Evolutionary conservation across 1,140 invertebrate species (phyloP), one percentile per base, ranked within the genome.

Genomic region (Drosophila mauritiana): DNA sequence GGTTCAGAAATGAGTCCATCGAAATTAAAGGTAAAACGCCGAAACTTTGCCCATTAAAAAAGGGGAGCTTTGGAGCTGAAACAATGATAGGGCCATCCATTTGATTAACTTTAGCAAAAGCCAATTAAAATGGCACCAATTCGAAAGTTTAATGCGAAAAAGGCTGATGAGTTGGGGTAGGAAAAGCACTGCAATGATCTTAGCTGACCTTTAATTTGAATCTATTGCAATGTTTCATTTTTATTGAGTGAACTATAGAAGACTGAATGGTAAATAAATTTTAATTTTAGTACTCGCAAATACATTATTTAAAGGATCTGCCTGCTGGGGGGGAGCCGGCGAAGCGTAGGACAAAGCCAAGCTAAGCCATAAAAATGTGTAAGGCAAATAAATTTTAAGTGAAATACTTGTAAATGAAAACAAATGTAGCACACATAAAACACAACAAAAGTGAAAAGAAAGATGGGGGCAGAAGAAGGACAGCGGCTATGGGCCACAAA

Each of bases 351-450:
- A 76, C 68, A 75, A 78, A 78, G 83, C 78, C 83, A 59, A 73
- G 59, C 55, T 68, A 62, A 82, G 84, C 83, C 83, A 88, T 88
- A 88, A 88, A 88, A 88, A 83, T 83, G 83, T 76, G 84, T 58
- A 73, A 59, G 76, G 63, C 59, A 88, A 89, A 88, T 89, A 88
- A 83, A 88, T 88, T 88, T 79, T 78, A 89, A 88, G 84, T 80
- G 83, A 89, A 88, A 88, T 88, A 88, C 83, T 88, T 88, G 83
- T 83, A 89, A 88, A 88, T 88, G 83, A 88, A 88, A 88, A 88
- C 83, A 88, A 88, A 88, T 88, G 84, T 86, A 76, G 76, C 52
- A 63, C 70, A 75, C 45, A 68, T 65, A 72, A 61, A 55, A 56
- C 45, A 61, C 72, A 53, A 42, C 40, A 42, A 53, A 37, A 53